Base-by-base conservation (phyloP, 2,888 invertebrate species). In the Lissonota sp. region DNA sequence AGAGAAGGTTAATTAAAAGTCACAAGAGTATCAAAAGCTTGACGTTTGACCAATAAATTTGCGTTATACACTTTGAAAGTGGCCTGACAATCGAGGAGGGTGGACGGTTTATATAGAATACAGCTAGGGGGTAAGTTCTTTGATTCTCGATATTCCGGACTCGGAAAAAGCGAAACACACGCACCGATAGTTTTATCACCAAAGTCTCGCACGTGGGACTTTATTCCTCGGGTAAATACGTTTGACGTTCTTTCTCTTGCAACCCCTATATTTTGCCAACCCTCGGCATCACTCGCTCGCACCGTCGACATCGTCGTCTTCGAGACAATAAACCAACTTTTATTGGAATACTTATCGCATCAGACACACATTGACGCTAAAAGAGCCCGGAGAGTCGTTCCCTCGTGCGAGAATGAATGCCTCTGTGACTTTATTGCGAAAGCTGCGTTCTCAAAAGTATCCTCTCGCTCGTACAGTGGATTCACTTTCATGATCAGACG, bases 261-360 rank as follows among this genome's bases (percentile, higher is more conserved):
- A 39, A 37, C 10, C 57, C 6, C 51, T 74, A 12, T 74, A 12
- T 40, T 14, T 4, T 44, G 49, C 53, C 12, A 12, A 53, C 14
- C 14, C 16, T 53, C 0, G 6, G 12, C 53, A 14, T 53, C 14
- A 6, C 58, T 66, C 73, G 49, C 49, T 57, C 46, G 46, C 26
- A 4, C 63, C 60, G 10, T n/a, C 51, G 37, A 8, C 14, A 39
- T 39, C 51, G 37, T 8, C 39, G 6, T 7, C 60, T n/a, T 53
- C 62, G 55, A 83, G 66, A 84, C 79, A 84, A 82, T 87, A 87
- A 87, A 88, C 81, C 84, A 84, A 82, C 80, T 88, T 90, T 88
- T 86, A 89, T 88, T 85, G 85, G 85, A 86, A 88, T 86, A 84
- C 86, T 87, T 87, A 86, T 87, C 85, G 84, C 70, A 73, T 76